Percentiles rank a stretch among this genome's conserved stretches.
Evolutionary conservation across 1,140 invertebrate genomes (phyloP).

Genomic region (Scaptomyza pallida): DNA sequence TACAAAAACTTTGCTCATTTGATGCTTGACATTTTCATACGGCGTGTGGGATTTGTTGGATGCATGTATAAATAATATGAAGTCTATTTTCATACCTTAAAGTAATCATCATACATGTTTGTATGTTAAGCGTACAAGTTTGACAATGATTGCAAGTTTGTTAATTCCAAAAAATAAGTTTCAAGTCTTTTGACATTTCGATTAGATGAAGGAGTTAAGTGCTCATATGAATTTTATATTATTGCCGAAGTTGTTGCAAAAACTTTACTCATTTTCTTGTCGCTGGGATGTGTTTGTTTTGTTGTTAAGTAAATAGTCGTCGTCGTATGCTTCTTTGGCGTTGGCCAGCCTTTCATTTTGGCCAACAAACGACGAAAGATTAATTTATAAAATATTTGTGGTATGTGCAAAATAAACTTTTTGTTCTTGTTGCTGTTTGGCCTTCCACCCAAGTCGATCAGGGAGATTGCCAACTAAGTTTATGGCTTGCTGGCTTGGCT

Average conservation of each 20-base stretch:
- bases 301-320: slow-evolving; percentile 10
- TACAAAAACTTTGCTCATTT: no score
- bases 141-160: no score
- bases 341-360: slow-evolving; percentile 16
- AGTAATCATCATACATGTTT: no score
- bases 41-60: no score
- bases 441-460: slow-evolving; percentile 32
- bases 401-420: slow-evolving; percentile 40
- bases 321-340: slow-evolving; percentile 12
- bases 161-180: no score
- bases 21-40: no score
- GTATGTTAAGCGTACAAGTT: no score
- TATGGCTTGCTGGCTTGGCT: slow-evolving; percentile 15
- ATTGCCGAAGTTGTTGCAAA: neutral
- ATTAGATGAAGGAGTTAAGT: no score
- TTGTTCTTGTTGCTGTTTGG: neutral
- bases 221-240: neutral
- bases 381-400: slow-evolving; percentile 52
- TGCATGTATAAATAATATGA: no score
- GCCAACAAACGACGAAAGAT: slow-evolving; percentile 23
- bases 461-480: slow-evolving; percentile 34
- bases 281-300: slow-evolving; percentile 16
- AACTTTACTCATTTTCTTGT: slow-evolving; percentile 14
- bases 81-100: no score
- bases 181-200: neutral